Evolutionary conservation across 2,888 invertebrate genomes (phyloP), one percentile per base, ranked within the genome.

Genomic region (Agrochola macilenta): DNA sequence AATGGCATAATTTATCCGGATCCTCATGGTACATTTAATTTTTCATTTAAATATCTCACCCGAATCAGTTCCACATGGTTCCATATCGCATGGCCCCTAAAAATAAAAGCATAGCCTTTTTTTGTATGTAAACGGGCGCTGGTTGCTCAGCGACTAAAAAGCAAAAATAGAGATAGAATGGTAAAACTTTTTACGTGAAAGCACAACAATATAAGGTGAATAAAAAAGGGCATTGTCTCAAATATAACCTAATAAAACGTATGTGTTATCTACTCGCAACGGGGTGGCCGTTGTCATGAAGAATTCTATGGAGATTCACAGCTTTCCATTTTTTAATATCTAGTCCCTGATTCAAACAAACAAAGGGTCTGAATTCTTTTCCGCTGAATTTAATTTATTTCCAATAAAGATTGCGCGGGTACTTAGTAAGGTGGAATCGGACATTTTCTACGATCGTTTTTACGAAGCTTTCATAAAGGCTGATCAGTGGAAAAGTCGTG

Each of bases 371-470:
- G 77, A 88, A 91, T 92, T 91, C 87, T 89, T 89, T 91, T 91
- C 89, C 89, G 82, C 88, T 83, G 87, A 87, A 88, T 90, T 91
- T 90, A 92, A 93, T 93, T 93, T 90, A 91, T 91, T 92, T 92
- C 89, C 90, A 91, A 92, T 91, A 92, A 91, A 90, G 91, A 89
- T 91, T 91, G 88, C 84, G 82, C 85, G 87, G 81, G 87, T 87
- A 87, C 87, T 90, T 84, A 88, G 86, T 83, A 79, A 71, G 71
- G 81, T 87, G 72, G 80, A 82, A 72, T 82, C 78, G 76, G 82
- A 85, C 84, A 82, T 86, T 88, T 83, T 81, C 88, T 73, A 74
- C 84, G 76, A 85, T 69, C 88, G 88, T 87, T 91, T 90, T 91
- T 89, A 90, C 89, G 86, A 83, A 89, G 87, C 90, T 90, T 92